Evolutionary conservation across 2,113 vertebrate species (phyloP).

Genomic region (Beaufortia kweichowensis): DNA sequence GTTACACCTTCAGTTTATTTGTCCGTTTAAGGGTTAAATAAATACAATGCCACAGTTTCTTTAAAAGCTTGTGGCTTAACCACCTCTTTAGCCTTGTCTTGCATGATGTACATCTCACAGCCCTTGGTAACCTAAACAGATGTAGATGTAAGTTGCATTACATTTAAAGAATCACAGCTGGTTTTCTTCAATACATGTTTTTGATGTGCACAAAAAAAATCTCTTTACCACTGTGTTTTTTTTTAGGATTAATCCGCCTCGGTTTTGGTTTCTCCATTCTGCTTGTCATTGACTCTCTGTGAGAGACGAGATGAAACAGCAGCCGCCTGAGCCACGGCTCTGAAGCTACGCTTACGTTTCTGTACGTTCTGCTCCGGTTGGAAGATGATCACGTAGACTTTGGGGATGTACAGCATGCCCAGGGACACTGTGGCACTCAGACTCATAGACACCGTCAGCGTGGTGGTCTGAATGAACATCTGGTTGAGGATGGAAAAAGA

Average conservation of each 20-base stretch:
- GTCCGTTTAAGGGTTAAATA: not conserved
- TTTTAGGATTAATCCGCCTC: slow-evolving; percentile 71
- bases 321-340: slow-evolving; percentile 72
- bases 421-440: slow-evolving; percentile 87
- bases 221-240: slow-evolving; percentile 17
- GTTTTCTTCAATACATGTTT: not conserved
- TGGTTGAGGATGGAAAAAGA: slow-evolving; percentile 58
- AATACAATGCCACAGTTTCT: not conserved
- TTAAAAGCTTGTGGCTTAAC: no score
- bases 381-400: slow-evolving; percentile 86
- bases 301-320: slow-evolving; percentile 73
- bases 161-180: not conserved
- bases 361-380: slow-evolving; percentile 90
- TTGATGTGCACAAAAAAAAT: not conserved
- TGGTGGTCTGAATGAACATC: slow-evolving; percentile 92
- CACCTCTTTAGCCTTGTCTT: not conserved
- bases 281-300: slow-evolving; percentile 74
- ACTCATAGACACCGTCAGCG: slow-evolving; percentile 88
- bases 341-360: slow-evolving; percentile 86
- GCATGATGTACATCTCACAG: not conserved
- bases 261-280: slow-evolving; percentile 77
- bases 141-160: not conserved
- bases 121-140: not conserved
- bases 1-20: no score
- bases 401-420: slow-evolving; percentile 89